Conservation (phyloP, 92 coral and sea anemone species). For the Zoanthus gigantus region DNA sequence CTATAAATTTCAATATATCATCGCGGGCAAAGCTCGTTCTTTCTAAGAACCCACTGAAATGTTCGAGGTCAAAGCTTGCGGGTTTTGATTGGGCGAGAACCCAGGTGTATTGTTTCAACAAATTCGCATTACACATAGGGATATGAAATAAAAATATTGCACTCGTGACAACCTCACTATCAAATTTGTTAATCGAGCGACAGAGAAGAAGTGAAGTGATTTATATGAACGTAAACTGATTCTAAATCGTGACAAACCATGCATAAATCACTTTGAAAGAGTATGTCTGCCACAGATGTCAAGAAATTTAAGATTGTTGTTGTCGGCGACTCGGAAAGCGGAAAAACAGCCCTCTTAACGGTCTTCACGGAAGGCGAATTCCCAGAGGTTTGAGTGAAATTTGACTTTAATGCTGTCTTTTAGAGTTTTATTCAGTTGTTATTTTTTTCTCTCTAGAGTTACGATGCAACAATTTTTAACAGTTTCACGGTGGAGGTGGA, state of each 20-base stretch:
- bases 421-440: conserved; percentile 17
- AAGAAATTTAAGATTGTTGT: conserved; percentile 69
- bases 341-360: conserved; percentile 65
- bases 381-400: conserved; percentile 53
- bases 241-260: neutral
- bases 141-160: conserved; percentile 28
- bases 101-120: conserved; percentile 24
- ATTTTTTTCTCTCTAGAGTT: conserved; percentile 55
- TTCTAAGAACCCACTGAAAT: neutral
- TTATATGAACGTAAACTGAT: neutral
- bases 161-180: neutral
- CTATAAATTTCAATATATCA: no score
- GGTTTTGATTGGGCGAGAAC: conserved; percentile 36
- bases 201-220: neutral
- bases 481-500: conserved; percentile 70
- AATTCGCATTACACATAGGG: conserved; percentile 27
- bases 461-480: conserved; percentile 68
- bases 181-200: neutral
- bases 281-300: conserved; percentile 47
- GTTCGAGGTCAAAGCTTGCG: conserved; percentile 1
- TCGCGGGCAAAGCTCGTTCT: neutral
- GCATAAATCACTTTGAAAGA: neutral
- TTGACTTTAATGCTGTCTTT: neutral
- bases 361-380: conserved; percentile 61
- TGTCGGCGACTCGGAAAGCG: conserved; percentile 74